These are phyloP conservation scores for Brenthis ino DNA, from an alignment of 2,888 invertebrate species.

Conservation along the genomic window DNA sequence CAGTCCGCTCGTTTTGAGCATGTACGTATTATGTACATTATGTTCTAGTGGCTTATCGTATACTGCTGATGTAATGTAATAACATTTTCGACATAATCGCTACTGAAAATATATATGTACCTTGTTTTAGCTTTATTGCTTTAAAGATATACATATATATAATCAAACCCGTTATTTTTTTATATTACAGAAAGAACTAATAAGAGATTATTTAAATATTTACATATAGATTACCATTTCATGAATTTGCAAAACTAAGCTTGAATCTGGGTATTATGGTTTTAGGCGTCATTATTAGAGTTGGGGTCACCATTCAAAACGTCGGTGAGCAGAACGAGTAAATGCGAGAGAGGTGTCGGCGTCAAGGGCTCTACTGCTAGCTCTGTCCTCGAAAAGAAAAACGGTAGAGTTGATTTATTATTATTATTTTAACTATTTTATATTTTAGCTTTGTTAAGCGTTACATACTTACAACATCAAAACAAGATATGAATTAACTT, in stretches of 20 bases:
- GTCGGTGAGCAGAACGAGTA: slow-evolving; percentile 21
- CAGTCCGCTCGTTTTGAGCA: slow-evolving; percentile 53
- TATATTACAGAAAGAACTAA: no score
- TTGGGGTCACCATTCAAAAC: slow-evolving; percentile 16
- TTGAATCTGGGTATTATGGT: no score
- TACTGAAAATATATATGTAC: background rate
- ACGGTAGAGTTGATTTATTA: slow-evolving; percentile 42
- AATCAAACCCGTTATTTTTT: no score
- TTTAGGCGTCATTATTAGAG: background rate
- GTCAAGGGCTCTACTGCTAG: slow-evolving; percentile 32
- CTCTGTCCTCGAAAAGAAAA: slow-evolving; percentile 41
- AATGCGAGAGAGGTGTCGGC: slow-evolving; percentile 14
- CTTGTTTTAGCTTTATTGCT: no score
- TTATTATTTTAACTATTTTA: no score
- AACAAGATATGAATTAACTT: no score
- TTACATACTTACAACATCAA: no score
- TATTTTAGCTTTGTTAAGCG: no score
- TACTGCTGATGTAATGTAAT: background rate
- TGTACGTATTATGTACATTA: slow-evolving; percentile 21
- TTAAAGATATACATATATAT: no score
- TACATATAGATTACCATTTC: no score
- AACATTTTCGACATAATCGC: background rate
- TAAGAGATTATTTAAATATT: no score
- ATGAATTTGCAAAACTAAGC: no score
- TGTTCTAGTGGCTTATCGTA: slow-evolving; percentile 4